These are phyloP conservation scores for Euura lappo DNA, from an alignment of 1,140 invertebrate genomes.

Conservation along the genomic window DNA sequence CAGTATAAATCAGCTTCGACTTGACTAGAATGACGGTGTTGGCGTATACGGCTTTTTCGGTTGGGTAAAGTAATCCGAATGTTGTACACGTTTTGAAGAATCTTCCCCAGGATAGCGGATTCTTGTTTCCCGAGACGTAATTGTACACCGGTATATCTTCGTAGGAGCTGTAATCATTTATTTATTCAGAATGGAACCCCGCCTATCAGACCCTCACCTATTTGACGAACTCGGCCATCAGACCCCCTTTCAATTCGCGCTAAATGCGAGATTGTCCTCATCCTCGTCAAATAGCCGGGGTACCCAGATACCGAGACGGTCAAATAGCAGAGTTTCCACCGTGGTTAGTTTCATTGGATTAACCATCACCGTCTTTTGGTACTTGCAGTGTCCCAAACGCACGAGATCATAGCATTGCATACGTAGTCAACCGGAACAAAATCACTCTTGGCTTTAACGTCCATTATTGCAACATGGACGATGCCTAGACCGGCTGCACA, in stretches of 20 bases:
- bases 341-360: background rate
- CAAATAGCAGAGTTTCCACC: background rate
- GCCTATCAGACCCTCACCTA: background rate
- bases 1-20: background rate
- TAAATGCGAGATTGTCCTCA: background rate
- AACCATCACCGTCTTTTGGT: slow-evolving; percentile 21
- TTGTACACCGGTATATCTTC: slow-evolving; percentile 20
- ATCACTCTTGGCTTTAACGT: slow-evolving; percentile 59
- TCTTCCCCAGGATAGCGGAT: slow-evolving; percentile 23
- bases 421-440: slow-evolving; percentile 72
- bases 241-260: background rate
- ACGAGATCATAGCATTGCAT: slow-evolving; percentile 67
- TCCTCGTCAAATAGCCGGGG: background rate
- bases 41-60: background rate
- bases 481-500: slow-evolving; percentile 64
- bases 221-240: background rate
- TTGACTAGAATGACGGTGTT: background rate
- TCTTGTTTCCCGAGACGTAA: slow-evolving; percentile 16
- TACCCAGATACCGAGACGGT: background rate
- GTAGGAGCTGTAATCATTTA: background rate
- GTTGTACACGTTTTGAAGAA: background rate
- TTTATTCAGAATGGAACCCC: no score
- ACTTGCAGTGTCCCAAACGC: slow-evolving; percentile 57
- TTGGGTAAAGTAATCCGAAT: background rate
- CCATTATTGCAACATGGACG: slow-evolving; percentile 63